phyloP scores from a whole-genome alignment of 2,888 invertebrate species.

The Hofmannophila pseudospretella region DNA sequence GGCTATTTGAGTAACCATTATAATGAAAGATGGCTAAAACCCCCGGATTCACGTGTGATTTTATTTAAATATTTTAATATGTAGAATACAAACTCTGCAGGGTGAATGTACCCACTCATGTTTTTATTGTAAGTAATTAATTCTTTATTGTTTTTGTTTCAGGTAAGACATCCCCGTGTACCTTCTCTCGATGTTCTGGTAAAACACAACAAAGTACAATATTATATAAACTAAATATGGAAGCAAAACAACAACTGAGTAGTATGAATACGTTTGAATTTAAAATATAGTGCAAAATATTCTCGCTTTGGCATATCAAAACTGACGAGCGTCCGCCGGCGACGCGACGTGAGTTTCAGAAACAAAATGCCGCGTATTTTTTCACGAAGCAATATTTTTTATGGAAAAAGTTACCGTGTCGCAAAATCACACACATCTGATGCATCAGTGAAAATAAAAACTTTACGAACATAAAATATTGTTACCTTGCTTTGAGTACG shows the following conservation, averaged over 20 bases:
- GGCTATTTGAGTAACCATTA: conserved; percentile 56
- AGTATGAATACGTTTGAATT: background rate
- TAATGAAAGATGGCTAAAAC: conserved; percentile 27
- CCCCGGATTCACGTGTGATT: background rate
- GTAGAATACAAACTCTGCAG: background rate
- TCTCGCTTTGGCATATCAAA: conserved; percentile 14
- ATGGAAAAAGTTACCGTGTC: conserved; percentile 8
- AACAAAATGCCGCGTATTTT: conserved; percentile 1
- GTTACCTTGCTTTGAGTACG: background rate
- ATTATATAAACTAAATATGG: background rate
- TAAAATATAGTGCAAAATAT: conserved; percentile 2
- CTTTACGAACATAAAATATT: conserved; percentile 1
- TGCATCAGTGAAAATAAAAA: conserved; percentile 5
- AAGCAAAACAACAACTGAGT: no score
- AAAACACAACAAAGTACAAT: background rate
- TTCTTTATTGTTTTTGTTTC: conserved; percentile 32
- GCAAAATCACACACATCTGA: conserved; percentile 11
- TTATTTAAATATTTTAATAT: background rate
- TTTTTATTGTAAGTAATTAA: conserved; percentile 7
- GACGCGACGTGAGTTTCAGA: conserved; percentile 1
- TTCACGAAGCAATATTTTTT: conserved; percentile 8
- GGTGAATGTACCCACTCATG: background rate
- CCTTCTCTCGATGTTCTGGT: background rate
- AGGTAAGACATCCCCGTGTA: conserved; percentile 39
- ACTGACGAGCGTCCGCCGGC: conserved; percentile 10